Evolutionary conservation across 1,140 invertebrate genomes (phyloP).

Genomic region (Orius insidiosus): DNA sequence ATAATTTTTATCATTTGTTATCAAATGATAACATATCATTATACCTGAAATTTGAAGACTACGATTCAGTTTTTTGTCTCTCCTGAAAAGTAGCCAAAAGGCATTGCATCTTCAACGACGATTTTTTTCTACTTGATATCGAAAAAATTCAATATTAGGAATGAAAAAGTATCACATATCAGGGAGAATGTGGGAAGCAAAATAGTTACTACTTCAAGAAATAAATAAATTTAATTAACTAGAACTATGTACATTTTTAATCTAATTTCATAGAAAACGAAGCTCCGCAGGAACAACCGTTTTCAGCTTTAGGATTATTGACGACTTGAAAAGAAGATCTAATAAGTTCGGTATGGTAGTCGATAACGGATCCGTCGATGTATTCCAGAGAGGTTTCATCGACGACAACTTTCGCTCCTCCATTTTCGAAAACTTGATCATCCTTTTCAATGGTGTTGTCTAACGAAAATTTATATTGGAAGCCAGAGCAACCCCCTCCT

Average conservation of each 20-base stretch:
- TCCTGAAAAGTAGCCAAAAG: no score
- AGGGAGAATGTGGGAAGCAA: no score
- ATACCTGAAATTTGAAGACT: no score
- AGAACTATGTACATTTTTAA: conserved; percentile 20
- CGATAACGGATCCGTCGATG: conserved; percentile 77
- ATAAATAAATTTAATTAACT: no score
- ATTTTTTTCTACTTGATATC: no score
- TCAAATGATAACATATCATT: no score
- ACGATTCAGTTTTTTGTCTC: no score
- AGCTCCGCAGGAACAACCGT: conserved; percentile 94
- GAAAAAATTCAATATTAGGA: no score
- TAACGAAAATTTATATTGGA: conserved; percentile 92
- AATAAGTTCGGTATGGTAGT: conserved; percentile 90
- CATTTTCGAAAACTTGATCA: conserved; percentile 72
- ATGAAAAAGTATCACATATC: no score
- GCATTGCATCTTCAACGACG: no score
- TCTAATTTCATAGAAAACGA: conserved; percentile 87
- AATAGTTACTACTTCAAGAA: no score
- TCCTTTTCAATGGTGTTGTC: conserved; percentile 61
- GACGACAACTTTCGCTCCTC: conserved; percentile 75
- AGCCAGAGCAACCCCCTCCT: conserved; percentile 97
- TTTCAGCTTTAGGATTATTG: conserved; percentile 91
- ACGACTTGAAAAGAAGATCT: conserved; percentile 81
- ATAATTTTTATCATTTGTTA: no score
- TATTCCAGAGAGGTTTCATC: conserved; percentile 76